A percentile compares a stretch with the other conserved stretches of the same genome.
Conservation (phyloP, 2,113 vertebrate genomes). For the Salminus brasiliensis region DNA sequence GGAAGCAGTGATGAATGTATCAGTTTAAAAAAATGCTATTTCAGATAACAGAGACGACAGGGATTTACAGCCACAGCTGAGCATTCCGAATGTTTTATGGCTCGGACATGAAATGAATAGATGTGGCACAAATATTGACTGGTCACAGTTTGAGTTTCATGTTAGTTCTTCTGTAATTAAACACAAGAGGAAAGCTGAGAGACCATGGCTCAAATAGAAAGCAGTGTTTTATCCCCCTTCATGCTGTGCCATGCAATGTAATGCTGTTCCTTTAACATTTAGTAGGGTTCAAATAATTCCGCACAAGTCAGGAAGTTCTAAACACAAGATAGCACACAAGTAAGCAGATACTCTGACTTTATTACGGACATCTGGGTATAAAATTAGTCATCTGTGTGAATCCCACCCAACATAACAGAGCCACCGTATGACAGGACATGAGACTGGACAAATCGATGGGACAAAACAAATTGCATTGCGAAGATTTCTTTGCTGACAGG, state of each 20-base stretch:
- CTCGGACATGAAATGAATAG: slow-evolving; percentile 7
- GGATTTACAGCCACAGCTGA: neutral
- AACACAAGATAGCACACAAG: slow-evolving; percentile 72
- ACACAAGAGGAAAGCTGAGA: slow-evolving; percentile 43
- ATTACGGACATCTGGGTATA: slow-evolving; percentile 82
- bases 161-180: slow-evolving; percentile 44
- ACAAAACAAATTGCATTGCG: slow-evolving; percentile 81
- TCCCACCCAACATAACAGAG: slow-evolving; percentile 73
- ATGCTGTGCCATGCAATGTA: slow-evolving; percentile 63
- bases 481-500: slow-evolving; percentile 78
- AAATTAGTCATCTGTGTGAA: slow-evolving; percentile 82
- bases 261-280: slow-evolving; percentile 76
- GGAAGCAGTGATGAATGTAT: neutral
- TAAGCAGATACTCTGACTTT: slow-evolving; percentile 80
- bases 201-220: slow-evolving; percentile 62
- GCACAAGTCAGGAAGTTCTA: slow-evolving; percentile 72
- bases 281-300: slow-evolving; percentile 72
- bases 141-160: slow-evolving; percentile 41
- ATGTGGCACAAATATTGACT: slow-evolving; percentile 35
- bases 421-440: slow-evolving; percentile 74
- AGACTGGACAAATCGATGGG: slow-evolving; percentile 77
- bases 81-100: slow-evolving; percentile 3
- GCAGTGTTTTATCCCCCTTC: slow-evolving; percentile 64
- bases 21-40: neutral
- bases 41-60: neutral